Conservation (phyloP, 2,888 invertebrate species). For the Drosophila niveifrons region DNA sequence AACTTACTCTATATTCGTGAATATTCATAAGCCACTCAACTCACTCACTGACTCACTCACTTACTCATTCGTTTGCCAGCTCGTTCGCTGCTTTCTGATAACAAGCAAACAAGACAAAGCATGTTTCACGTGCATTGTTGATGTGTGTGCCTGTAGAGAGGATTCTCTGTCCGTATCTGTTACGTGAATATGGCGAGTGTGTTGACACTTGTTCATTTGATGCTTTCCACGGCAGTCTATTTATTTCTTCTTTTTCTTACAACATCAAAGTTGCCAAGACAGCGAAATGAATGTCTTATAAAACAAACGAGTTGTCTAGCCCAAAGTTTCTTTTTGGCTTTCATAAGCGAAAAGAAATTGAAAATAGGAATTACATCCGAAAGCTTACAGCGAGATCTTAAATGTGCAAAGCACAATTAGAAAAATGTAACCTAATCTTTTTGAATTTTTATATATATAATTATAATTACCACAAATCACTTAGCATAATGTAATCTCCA, state of each 20-base stretch:
- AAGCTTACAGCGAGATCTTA: no score
- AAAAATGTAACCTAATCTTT: no score
- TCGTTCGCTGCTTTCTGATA: slow-evolving; percentile 22
- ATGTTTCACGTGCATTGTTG: slow-evolving; percentile 5
- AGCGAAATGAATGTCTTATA: neutral
- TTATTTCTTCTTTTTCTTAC: neutral
- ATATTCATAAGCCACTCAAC: slow-evolving; percentile 52
- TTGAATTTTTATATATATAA: no score
- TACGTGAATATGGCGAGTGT: slow-evolving; percentile 5
- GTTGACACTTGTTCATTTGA: slow-evolving; percentile 28
- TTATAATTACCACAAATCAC: no score
- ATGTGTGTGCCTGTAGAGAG: neutral
- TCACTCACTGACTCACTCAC: neutral
- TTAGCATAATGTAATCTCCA: no score
- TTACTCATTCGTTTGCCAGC: neutral
- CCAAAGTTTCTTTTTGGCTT: neutral
- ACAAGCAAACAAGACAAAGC: slow-evolving; percentile 37
- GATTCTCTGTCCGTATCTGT: neutral
- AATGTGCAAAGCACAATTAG: no score
- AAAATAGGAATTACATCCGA: no score
- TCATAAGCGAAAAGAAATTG: no score
- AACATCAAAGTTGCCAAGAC: neutral
- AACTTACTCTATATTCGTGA: slow-evolving; percentile 36
- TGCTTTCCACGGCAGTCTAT: neutral
- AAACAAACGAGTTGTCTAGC: neutral